phyloP scores from a whole-genome alignment of 2,113 vertebrate species.

The Butorides virescens region DNA sequence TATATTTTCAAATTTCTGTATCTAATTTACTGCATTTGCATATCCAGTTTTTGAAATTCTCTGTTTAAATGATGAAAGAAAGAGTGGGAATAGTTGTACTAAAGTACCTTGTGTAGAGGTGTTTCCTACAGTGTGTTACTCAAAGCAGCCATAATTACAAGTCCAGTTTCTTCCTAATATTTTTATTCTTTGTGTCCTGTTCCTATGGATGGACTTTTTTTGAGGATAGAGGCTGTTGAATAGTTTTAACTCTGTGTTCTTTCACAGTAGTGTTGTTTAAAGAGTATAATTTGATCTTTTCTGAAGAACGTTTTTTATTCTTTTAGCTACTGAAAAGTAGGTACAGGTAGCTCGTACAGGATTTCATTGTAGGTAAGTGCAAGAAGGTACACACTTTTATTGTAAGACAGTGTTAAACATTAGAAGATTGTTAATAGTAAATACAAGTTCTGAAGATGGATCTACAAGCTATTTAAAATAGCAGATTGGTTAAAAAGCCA shows the following conservation, averaged over 20 bases:
- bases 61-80: not conserved
- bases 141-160: not conserved
- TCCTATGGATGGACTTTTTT: not conserved
- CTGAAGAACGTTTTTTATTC: not conserved
- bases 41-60: not conserved
- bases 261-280: not conserved
- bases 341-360: not conserved
- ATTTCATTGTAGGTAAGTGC: not conserved
- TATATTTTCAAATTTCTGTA: not conserved
- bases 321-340: not conserved
- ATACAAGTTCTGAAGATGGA: not conserved
- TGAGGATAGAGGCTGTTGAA: not conserved
- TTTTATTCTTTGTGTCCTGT: not conserved
- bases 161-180: not conserved
- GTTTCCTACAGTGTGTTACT: not conserved
- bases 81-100: not conserved
- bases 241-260: not conserved
- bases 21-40: not conserved
- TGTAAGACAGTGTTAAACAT: not conserved
- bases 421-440: not conserved
- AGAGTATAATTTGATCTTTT: not conserved
- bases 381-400: not conserved
- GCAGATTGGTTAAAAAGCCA: not conserved
- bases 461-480: not conserved
- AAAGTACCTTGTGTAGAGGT: not conserved